phyloP scores from a whole-genome alignment of 2,113 vertebrate species.

The Cebus imitator region DNA sequence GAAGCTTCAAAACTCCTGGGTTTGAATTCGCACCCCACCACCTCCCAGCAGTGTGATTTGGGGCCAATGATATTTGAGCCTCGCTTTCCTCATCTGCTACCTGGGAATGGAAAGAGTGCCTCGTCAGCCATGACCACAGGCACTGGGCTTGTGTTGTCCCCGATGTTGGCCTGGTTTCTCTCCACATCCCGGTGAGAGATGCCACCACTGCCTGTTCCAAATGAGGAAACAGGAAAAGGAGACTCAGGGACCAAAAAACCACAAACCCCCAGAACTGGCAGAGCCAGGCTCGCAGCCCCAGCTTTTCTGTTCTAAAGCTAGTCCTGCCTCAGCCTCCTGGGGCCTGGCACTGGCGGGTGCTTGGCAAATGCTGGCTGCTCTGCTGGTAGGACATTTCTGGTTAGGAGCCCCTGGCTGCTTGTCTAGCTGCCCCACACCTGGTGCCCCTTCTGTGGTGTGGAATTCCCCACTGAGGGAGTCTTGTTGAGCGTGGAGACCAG shows the following conservation, averaged over 20 bases:
- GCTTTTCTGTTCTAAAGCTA: not conserved
- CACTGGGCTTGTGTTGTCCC: not conserved
- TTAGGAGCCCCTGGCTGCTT: not conserved
- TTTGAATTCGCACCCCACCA: not conserved
- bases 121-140: not conserved
- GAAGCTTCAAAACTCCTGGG: not conserved
- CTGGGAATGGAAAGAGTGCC: no score
- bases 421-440: not conserved
- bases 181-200: accelerated
- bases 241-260: not conserved
- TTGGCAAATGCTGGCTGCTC: accelerated
- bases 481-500: not conserved
- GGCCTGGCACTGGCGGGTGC: not conserved
- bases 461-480: not conserved
- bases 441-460: not conserved
- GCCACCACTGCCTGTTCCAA: not conserved
- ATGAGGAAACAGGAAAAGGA: not conserved
- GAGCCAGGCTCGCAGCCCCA: not conserved
- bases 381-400: not conserved
- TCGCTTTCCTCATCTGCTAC: not conserved
- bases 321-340: no score
- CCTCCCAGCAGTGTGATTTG: not conserved
- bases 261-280: not conserved
- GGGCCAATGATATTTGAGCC: not conserved
- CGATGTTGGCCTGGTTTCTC: not conserved